Evolutionary conservation across 2,888 invertebrate species (phyloP).

Genomic region (Andricus quercusramuli): DNA sequence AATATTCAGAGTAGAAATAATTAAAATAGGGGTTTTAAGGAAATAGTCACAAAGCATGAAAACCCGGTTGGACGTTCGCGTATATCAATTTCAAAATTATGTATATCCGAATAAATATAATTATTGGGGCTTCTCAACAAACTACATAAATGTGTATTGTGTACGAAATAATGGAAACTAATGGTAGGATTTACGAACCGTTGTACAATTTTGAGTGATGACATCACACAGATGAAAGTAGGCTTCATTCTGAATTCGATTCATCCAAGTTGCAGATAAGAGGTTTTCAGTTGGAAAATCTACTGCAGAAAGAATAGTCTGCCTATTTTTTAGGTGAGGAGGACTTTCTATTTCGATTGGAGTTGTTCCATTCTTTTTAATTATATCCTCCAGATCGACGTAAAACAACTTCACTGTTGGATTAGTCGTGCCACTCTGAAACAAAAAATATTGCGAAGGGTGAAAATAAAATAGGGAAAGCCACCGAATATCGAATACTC

Average conservation of each 20-base stretch:
- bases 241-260: conserved; percentile 91
- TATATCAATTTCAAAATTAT: no score
- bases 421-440: conserved; percentile 84
- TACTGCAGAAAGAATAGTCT: conserved; percentile 86
- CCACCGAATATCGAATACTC: no score
- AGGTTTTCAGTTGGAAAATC: conserved; percentile 86
- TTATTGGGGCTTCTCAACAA: not conserved
- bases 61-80: no score
- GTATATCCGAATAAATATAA: conserved; percentile 14
- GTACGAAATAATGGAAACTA: not conserved
- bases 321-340: conserved; percentile 48
- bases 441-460: conserved; percentile 51
- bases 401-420: conserved; percentile 84
- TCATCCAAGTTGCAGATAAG: conserved; percentile 92
- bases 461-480: not conserved
- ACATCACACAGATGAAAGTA: conserved; percentile 83
- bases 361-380: conserved; percentile 64
- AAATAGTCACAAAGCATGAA: no score
- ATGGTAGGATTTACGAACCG: conserved; percentile 57
- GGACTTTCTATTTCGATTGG: conserved; percentile 76
- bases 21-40: no score
- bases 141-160: not conserved
- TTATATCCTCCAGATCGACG: conserved; percentile 80
- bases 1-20: no score
- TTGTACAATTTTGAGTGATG: conserved; percentile 69